Conservation (phyloP, 2,797 vertebrate species). For the Silurus aristotelis region DNA sequence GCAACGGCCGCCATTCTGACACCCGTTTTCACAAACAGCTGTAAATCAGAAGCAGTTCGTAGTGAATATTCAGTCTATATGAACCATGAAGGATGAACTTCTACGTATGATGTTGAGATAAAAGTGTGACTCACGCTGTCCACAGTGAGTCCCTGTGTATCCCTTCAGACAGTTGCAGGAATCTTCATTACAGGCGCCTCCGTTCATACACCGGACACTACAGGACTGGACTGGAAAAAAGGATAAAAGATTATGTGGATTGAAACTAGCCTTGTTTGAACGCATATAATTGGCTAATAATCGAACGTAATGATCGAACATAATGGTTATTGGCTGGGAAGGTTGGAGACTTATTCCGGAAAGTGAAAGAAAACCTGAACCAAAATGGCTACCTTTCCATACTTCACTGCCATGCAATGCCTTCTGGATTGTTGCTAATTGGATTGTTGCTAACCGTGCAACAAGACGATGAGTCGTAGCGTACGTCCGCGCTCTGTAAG, state of each 20-base stretch:
- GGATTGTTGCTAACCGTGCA: no score
- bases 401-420: no score
- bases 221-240: constrained; percentile 80
- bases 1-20: constrained; percentile 96
- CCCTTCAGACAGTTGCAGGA: constrained; percentile 85
- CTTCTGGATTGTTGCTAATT: no score
- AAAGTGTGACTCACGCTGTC: constrained; percentile 82
- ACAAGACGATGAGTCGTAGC: no score
- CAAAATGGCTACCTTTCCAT: no score
- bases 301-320: not conserved
- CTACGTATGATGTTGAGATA: not conserved
- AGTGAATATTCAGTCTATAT: not conserved
- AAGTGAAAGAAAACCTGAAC: no score
- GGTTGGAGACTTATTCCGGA: no score
- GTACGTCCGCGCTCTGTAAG: no score
- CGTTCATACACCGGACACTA: constrained; percentile 87
- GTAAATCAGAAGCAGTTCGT: constrained; percentile 21
- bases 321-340: no score
- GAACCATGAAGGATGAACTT: not conserved
- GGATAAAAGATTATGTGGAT: not conserved
- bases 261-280: not conserved
- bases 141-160: constrained; percentile 85
- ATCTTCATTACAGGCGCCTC: constrained; percentile 84
- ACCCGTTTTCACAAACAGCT: constrained; percentile 97
- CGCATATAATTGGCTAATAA: not conserved